These are phyloP conservation scores for Brachionus rubens DNA, from an alignment of 1,140 invertebrate genomes.

Conservation along the genomic window DNA sequence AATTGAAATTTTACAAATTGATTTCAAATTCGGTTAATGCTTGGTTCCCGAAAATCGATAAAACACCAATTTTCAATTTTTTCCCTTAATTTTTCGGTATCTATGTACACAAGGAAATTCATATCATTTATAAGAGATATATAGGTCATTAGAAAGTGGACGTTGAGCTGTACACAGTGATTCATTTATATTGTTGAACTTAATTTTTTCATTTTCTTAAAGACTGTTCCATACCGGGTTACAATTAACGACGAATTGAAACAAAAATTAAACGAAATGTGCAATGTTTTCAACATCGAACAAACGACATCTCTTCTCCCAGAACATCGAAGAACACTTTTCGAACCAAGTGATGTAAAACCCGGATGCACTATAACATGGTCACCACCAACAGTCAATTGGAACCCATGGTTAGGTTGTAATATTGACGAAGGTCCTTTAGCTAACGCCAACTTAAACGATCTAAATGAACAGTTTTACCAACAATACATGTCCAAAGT, in stretches of 20 bases:
- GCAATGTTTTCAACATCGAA: background rate
- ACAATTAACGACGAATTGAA: background rate
- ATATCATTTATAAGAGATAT: no score
- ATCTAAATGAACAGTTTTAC: background rate
- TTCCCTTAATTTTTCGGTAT: no score
- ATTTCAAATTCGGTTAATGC: no score
- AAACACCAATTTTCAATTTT: no score
- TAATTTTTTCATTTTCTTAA: background rate
- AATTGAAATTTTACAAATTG: no score
- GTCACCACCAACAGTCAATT: conserved; percentile 88
- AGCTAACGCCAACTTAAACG: conserved; percentile 64
- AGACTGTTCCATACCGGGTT: background rate
- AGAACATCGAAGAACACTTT: background rate
- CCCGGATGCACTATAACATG: conserved; percentile 64
- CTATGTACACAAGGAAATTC: no score
- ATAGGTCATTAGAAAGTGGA: no score
- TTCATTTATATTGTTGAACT: background rate
- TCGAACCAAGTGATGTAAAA: background rate
- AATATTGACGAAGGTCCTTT: conserved; percentile 91
- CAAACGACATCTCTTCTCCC: background rate
- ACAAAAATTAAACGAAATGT: background rate
- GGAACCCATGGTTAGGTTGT: conserved; percentile 90
- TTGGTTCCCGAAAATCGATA: no score
- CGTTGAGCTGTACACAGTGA: background rate
- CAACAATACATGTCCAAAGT: background rate